These are phyloP conservation scores for Chroicocephalus ridibundus DNA, from an alignment of 2,113 vertebrate genomes.

Conservation along the genomic window DNA sequence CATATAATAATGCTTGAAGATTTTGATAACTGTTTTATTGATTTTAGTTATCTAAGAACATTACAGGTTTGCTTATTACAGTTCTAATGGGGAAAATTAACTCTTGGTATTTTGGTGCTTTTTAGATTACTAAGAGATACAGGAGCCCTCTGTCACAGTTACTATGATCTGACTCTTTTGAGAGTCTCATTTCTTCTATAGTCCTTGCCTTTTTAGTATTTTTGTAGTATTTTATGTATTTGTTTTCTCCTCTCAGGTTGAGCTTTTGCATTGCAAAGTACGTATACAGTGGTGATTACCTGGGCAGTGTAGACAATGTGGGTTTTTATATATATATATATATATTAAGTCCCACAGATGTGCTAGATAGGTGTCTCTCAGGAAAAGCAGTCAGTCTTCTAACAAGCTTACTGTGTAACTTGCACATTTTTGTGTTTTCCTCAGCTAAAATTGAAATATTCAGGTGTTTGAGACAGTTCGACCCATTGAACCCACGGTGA, in stretches of 20 bases:
- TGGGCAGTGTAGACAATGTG: background rate
- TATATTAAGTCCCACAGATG: background rate
- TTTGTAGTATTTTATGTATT: background rate
- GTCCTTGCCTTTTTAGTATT: background rate
- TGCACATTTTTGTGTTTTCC: background rate
- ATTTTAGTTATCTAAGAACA: background rate
- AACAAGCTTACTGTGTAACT: background rate
- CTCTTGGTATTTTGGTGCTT: background rate
- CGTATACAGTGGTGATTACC: background rate
- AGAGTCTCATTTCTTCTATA: background rate
- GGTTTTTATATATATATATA: background rate
- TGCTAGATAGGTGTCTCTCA: background rate
- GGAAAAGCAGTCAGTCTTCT: background rate
- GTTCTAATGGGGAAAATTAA: background rate
- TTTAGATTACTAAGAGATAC: background rate
- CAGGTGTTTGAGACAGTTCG: background rate
- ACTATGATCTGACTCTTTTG: background rate
- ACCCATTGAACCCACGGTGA: background rate
- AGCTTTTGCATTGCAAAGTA: background rate
- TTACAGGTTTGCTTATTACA: background rate
- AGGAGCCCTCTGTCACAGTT: background rate
- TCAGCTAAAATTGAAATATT: background rate
- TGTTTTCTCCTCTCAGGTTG: background rate
- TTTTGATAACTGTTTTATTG: background rate
- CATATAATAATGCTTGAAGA: background rate